These are phyloP conservation scores for Ammodytes marinus DNA, from an alignment of 2,113 vertebrate species.

Conservation along the genomic window DNA sequence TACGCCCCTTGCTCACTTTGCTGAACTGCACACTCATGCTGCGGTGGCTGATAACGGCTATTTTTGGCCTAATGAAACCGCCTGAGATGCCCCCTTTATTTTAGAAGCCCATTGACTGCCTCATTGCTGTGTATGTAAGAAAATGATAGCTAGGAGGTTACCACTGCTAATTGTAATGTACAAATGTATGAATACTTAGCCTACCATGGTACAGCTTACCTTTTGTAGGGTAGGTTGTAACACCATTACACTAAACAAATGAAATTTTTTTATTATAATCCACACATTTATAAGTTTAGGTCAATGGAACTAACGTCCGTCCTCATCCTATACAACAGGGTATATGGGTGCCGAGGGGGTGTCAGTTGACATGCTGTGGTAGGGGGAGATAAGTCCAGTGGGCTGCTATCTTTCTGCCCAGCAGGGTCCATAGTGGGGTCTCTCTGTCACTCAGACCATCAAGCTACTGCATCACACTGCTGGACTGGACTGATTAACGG, in stretches of 20 bases:
- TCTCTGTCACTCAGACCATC: slow-evolving; percentile 58
- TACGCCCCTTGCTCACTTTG: slow-evolving; percentile 8
- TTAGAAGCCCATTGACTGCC: neutral
- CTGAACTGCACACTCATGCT: slow-evolving; percentile 60
- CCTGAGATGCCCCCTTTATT: slow-evolving; percentile 6
- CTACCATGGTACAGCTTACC: neutral
- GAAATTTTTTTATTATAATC: neutral
- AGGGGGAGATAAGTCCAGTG: slow-evolving; percentile 78
- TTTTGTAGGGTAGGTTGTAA: neutral
- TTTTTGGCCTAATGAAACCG: slow-evolving; percentile 64
- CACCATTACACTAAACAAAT: neutral
- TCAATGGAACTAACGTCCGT: neutral
- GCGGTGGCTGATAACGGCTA: slow-evolving; percentile 78
- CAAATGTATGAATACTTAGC: neutral
- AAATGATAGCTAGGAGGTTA: neutral
- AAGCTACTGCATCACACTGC: slow-evolving; percentile 17
- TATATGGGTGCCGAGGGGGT: slow-evolving; percentile 5
- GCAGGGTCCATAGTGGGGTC: slow-evolving; percentile 56
- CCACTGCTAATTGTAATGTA: neutral
- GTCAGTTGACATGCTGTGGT: slow-evolving; percentile 57
- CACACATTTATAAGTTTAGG: slow-evolving; percentile 7
- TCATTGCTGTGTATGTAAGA: neutral
- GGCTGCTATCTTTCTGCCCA: slow-evolving; percentile 76
- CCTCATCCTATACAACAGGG: neutral
- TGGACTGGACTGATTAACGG: slow-evolving; percentile 45